These are phyloP conservation scores for Axea sp. DNA, from an alignment of 2,888 invertebrate species.

Conservation along the genomic window DNA sequence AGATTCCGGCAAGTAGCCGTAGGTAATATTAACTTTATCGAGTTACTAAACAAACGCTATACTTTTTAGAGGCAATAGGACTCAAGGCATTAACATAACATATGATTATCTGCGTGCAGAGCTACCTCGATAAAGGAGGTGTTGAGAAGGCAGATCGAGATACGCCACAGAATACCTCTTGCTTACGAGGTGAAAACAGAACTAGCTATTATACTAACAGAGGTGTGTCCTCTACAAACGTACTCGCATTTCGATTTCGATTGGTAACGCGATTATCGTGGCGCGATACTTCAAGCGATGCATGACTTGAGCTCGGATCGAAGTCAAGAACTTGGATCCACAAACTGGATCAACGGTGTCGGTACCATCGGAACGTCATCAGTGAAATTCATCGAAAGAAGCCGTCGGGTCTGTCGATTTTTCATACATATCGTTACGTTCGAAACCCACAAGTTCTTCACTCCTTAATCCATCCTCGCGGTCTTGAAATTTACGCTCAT, in stretches of 20 bases:
- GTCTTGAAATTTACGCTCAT: conserved; percentile 59
- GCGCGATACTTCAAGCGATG: conserved; percentile 25
- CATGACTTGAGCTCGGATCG: neutral
- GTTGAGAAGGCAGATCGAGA: conserved; percentile 77
- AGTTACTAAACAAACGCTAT: conserved; percentile 75
- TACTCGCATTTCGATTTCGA: conserved; percentile 48
- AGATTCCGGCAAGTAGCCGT: conserved; percentile 35
- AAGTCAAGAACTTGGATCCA: neutral
- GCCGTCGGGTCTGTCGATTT: conserved; percentile 25
- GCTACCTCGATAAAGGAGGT: conserved; percentile 77
- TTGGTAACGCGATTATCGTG: conserved; percentile 50
- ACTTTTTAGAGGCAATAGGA: conserved; percentile 72
- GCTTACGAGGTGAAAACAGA: conserved; percentile 74
- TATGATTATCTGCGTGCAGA: conserved; percentile 74
- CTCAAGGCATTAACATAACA: conserved; percentile 69
- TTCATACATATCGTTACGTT: conserved; percentile 19
- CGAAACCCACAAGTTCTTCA: conserved; percentile 48
- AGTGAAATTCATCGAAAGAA: conserved; percentile 23
- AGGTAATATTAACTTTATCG: conserved; percentile 66
- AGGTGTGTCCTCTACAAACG: conserved; percentile 38
- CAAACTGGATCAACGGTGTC: no score
- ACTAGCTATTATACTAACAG: conserved; percentile 57
- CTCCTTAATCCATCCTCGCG: conserved; percentile 41
- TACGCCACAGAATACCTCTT: conserved; percentile 65
- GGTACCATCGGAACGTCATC: conserved; percentile 21